Percentiles rank a stretch among this genome's conserved stretches.
These are phyloP conservation scores for Neoniphon sammara DNA, from an alignment of 2,797 vertebrate species.

Conservation along the genomic window DNA sequence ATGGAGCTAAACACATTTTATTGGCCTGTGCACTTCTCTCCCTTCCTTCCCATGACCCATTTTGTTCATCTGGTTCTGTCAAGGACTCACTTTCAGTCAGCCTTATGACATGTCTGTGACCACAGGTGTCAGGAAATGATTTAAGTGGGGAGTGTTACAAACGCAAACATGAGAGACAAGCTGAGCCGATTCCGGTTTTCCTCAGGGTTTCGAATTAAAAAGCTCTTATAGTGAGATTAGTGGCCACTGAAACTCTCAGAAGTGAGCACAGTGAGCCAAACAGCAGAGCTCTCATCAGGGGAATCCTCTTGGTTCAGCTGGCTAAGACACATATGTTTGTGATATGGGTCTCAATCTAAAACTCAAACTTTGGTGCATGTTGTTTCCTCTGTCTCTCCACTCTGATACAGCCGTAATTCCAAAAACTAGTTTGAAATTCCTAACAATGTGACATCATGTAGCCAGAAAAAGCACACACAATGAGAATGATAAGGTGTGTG, in stretches of 20 bases:
- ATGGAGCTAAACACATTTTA: conserved; percentile 21
- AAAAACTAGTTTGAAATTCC: too few species aligned
- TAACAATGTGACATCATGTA: too few species aligned
- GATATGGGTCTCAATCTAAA: too few species aligned
- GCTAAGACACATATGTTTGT: too few species aligned
- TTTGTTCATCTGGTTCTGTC: not conserved
- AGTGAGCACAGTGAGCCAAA: too few species aligned
- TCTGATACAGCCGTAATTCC: too few species aligned
- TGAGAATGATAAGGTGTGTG: not conserved
- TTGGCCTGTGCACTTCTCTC: not conserved
- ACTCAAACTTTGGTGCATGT: too few species aligned
- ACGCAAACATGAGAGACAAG: not conserved
- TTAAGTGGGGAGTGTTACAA: not conserved
- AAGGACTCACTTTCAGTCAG: not conserved
- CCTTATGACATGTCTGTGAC: not conserved
- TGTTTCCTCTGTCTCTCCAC: too few species aligned
- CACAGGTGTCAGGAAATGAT: conserved; percentile 32
- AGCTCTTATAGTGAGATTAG: not conserved
- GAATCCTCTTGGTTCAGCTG: too few species aligned
- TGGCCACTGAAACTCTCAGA: not conserved
- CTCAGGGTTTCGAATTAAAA: not conserved
- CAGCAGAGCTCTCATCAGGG: too few species aligned
- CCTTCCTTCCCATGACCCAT: conserved; percentile 34
- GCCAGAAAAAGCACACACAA: too few species aligned
- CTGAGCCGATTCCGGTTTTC: too few species aligned